Percentiles rank a stretch among this genome's conserved stretches.
Evolutionary conservation across 2,888 invertebrate species (phyloP).

Genomic region (Drosophila longiperda): DNA sequence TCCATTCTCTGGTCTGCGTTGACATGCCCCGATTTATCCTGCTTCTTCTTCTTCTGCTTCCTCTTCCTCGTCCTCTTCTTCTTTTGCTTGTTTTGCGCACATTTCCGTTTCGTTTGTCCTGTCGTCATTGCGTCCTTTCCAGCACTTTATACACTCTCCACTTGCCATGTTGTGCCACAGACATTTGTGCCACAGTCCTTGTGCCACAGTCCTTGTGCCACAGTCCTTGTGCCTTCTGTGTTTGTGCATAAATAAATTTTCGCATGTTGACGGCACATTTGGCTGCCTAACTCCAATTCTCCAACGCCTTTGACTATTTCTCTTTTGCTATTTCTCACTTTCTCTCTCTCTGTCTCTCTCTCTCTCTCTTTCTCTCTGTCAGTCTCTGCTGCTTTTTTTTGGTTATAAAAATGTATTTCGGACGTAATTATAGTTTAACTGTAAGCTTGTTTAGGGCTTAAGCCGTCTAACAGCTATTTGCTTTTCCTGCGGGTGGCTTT

Average conservation of each 20-base stretch:
- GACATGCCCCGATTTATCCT: constrained; percentile 44
- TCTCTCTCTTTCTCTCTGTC: neutral
- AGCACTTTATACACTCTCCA: constrained; percentile 29
- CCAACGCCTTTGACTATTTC: constrained; percentile 15
- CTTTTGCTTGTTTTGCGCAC: constrained; percentile 19
- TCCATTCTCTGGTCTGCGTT: constrained; percentile 14
- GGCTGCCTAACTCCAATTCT: constrained; percentile 44
- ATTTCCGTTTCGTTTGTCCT: constrained; percentile 41
- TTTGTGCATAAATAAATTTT: constrained; percentile 64
- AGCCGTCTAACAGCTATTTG: constrained; percentile 46
- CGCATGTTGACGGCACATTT: constrained; percentile 69
- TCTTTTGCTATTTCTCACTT: neutral
- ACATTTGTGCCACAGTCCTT: constrained; percentile 26
- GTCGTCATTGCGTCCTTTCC: constrained; percentile 19
- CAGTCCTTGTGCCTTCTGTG: constrained; percentile 27
- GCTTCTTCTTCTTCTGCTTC: constrained; percentile 2
- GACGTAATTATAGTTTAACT: constrained; percentile 65
- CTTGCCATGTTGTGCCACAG: constrained; percentile 27
- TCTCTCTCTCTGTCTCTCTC: neutral
- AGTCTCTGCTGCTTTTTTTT: constrained; percentile 11
- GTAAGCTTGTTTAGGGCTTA: constrained; percentile 60
- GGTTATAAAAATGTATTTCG: constrained; percentile 61
- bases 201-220: constrained; percentile 32
- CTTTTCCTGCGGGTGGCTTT: constrained; percentile 11
- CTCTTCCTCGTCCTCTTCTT: neutral